Percentiles rank a stretch among this genome's conserved stretches.
phyloP scores from a whole-genome alignment of 1,140 invertebrate genomes.

The Zelostemma sp. region DNA sequence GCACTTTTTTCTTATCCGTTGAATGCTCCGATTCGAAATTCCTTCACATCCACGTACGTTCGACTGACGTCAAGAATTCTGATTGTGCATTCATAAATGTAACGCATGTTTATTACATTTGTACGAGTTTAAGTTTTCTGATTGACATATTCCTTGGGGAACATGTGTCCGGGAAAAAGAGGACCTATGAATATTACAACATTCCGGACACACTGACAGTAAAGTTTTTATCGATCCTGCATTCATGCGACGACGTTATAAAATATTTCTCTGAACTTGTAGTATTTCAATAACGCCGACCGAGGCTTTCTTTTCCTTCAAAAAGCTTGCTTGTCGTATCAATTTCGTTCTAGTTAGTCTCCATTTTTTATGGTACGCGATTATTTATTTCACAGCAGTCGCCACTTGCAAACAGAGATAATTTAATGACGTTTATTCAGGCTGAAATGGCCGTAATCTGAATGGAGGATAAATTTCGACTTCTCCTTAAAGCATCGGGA shows the following conservation, averaged over 20 bases:
- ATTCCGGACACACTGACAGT: constrained; percentile 7
- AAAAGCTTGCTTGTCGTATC: too few relatives aligned
- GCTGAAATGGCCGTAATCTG: neutral
- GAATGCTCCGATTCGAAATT: neutral
- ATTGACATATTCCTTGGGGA: constrained; percentile 33
- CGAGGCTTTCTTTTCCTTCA: neutral
- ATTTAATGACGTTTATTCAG: neutral
- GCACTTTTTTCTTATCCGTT: neutral
- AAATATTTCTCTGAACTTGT: constrained; percentile 18
- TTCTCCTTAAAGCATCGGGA: too few relatives aligned
- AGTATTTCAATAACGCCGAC: constrained; percentile 15
- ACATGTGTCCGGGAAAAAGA: constrained; percentile 21
- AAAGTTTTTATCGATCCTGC: constrained; percentile 23
- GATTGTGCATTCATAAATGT: constrained; percentile 17
- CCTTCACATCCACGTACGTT: neutral
- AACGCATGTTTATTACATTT: constrained; percentile 29
- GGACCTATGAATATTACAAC: constrained; percentile 30
- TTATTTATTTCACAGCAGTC: neutral
- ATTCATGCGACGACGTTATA: constrained; percentile 13
- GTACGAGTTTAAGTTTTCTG: constrained; percentile 24
- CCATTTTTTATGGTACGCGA: neutral
- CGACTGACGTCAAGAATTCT: constrained; percentile 5
- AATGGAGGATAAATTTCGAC: neutral
- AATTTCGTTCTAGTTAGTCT: too few relatives aligned
- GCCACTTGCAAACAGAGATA: neutral